Evolutionary conservation across 2,113 vertebrate species (phyloP).

Genomic region (Cryptomyrus ogoouensis): DNA sequence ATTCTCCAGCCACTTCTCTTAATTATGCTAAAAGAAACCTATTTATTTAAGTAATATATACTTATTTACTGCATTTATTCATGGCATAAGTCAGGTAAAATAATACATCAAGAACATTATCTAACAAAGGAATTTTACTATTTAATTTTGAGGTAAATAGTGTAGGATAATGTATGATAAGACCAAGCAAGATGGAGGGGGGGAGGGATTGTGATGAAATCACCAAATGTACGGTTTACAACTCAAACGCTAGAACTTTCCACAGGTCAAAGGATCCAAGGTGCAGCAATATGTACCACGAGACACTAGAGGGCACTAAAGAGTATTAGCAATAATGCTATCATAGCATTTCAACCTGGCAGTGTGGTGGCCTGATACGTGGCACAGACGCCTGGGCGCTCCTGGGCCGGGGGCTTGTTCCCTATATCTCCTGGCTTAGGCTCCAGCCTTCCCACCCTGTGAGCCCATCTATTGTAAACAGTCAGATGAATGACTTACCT

Average conservation of each 20-base stretch:
- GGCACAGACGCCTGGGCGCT: not conserved
- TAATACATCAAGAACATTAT: not conserved
- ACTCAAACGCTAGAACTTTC: not conserved
- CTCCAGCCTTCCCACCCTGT: not conserved
- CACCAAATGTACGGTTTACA: not conserved
- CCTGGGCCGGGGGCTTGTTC: not conserved
- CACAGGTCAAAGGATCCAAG: not conserved
- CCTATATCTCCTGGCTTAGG: not conserved
- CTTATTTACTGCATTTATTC: not conserved
- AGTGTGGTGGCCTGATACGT: not conserved
- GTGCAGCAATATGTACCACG: not conserved
- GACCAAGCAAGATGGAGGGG: not conserved
- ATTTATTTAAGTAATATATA: not conserved
- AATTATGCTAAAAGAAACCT: not conserved
- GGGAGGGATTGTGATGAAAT: not conserved
- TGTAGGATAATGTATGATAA: not conserved
- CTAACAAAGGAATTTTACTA: not conserved
- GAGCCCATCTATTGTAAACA: not conserved
- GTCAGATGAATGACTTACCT: not conserved
- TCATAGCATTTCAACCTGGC: not conserved
- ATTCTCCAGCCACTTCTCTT: not conserved
- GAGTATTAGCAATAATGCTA: not conserved
- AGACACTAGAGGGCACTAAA: constrained; percentile 1
- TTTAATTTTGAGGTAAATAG: not conserved
- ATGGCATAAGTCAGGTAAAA: not conserved